Conservation (phyloP, 2,888 invertebrate genomes). For the Amiota communis region DNA sequence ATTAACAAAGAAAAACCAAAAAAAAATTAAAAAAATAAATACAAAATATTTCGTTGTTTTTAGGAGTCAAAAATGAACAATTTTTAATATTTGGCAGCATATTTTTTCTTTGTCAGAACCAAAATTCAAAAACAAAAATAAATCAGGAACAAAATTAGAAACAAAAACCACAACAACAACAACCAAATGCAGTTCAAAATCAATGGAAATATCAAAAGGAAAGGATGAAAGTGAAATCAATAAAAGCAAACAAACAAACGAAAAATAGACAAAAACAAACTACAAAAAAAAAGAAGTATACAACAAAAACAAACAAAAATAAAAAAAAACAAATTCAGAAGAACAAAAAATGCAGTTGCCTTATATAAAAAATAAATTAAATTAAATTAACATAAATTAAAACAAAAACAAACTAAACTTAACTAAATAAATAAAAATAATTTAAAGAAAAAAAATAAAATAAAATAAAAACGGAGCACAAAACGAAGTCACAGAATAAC, state of each 20-base stretch:
- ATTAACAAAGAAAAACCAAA: slow-evolving; percentile 48
- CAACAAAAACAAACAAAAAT: slow-evolving; percentile 47
- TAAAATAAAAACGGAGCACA: slow-evolving; percentile 46
- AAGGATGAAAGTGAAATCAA: slow-evolving; percentile 45
- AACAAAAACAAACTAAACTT: slow-evolving; percentile 35
- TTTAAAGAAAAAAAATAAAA: slow-evolving; percentile 37
- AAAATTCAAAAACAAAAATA: slow-evolving; percentile 21
- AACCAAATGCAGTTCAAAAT: slow-evolving; percentile 47
- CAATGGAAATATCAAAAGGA: slow-evolving; percentile 26
- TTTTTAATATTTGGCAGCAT: slow-evolving; percentile 21
- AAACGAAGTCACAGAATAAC: slow-evolving; percentile 46
- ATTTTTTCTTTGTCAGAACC: background rate
- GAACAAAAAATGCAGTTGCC: slow-evolving; percentile 69
- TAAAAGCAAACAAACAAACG: slow-evolving; percentile 41
- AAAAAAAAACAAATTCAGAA: slow-evolving; percentile 39
- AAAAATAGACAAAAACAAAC: slow-evolving; percentile 29
- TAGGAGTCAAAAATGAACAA: slow-evolving; percentile 62
- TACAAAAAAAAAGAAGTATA: slow-evolving; percentile 38
- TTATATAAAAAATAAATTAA: slow-evolving; percentile 49
- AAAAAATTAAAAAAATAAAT: slow-evolving; percentile 40
- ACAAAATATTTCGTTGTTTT: slow-evolving; percentile 68
- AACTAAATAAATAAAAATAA: slow-evolving; percentile 33
- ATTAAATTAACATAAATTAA: background rate
- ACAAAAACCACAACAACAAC: slow-evolving; percentile 30
- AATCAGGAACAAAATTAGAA: slow-evolving; percentile 26